A percentile compares a stretch with the other conserved stretches of the same genome.
These are phyloP conservation scores for Paradoxurus hermaphroditus DNA, from an alignment of 2,113 vertebrate species.

Conservation along the genomic window DNA sequence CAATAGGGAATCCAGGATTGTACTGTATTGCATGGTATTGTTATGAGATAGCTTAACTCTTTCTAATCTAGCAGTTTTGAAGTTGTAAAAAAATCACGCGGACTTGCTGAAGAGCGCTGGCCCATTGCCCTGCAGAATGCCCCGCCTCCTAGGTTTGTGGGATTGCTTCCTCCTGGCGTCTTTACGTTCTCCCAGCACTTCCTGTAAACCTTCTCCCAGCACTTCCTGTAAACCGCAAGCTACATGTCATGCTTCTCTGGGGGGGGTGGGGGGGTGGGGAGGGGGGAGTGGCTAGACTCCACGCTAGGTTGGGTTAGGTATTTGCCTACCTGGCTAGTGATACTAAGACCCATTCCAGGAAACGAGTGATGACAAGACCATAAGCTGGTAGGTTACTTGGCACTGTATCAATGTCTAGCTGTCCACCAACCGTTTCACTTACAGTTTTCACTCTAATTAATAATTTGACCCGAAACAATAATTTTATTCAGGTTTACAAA, in stretches of 20 bases:
- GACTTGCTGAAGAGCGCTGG: background rate
- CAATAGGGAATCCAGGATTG: background rate
- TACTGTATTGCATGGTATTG: background rate
- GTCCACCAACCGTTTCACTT: background rate
- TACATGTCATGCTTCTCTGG: background rate
- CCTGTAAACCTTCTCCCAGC: background rate
- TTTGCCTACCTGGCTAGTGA: background rate
- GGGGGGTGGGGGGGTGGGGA: too few relatives aligned
- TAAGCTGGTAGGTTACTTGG: background rate
- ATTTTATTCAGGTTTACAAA: conserved; percentile 28
- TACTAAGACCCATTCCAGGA: background rate
- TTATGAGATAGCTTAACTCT: background rate
- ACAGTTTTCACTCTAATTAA: background rate
- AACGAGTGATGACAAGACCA: background rate
- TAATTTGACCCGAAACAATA: background rate
- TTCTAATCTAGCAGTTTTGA: background rate
- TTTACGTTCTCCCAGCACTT: background rate
- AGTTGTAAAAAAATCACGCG: background rate
- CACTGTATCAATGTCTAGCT: background rate
- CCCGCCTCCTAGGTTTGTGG: background rate
- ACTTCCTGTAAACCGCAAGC: background rate
- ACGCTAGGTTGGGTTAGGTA: background rate
- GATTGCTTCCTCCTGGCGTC: background rate
- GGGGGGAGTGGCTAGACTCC: background rate
- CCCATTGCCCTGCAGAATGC: background rate